Evolutionary conservation across 2,888 invertebrate genomes (phyloP).

Genomic region (Hyppa rectilinea): DNA sequence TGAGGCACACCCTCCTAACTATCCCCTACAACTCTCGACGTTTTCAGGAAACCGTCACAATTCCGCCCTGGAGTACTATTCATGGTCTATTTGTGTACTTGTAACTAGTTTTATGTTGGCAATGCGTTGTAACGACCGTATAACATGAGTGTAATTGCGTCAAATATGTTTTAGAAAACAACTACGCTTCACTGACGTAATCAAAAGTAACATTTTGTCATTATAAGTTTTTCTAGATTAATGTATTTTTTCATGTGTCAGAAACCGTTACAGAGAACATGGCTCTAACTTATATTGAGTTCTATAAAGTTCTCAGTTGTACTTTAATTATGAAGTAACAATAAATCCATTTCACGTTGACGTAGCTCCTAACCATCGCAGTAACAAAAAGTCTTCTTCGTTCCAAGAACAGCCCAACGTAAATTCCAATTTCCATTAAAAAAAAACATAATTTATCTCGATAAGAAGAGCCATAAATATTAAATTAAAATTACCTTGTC

Average conservation of each 20-base stretch:
- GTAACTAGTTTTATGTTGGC: conserved; percentile 56
- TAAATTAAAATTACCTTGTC: conserved; percentile 61
- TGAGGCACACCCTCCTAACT: conserved; percentile 63
- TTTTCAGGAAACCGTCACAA: conserved; percentile 59
- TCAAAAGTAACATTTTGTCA: conserved; percentile 17
- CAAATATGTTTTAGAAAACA: conserved; percentile 51
- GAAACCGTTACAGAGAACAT: no score
- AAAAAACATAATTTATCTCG: conserved; percentile 53
- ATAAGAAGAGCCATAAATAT: conserved; percentile 57
- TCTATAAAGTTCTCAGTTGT: no score
- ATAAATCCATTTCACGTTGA: conserved; percentile 12
- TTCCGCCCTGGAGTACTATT: conserved; percentile 61
- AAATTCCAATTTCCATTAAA: conserved; percentile 45
- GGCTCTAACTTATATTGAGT: no score
- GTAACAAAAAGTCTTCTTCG: conserved; percentile 24
- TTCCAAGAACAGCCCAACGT: conserved; percentile 4
- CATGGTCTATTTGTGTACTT: conserved; percentile 61
- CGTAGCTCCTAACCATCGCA: not conserved
- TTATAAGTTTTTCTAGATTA: not conserved
- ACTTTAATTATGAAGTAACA: not conserved
- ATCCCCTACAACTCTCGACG: conserved; percentile 60
- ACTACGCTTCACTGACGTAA: conserved; percentile 13
- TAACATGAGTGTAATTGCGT: conserved; percentile 50
- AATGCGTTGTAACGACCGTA: conserved; percentile 46
- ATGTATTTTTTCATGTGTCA: no score